phyloP scores from a whole-genome alignment of 2,888 invertebrate genomes.

The Ferrisia virgata region DNA sequence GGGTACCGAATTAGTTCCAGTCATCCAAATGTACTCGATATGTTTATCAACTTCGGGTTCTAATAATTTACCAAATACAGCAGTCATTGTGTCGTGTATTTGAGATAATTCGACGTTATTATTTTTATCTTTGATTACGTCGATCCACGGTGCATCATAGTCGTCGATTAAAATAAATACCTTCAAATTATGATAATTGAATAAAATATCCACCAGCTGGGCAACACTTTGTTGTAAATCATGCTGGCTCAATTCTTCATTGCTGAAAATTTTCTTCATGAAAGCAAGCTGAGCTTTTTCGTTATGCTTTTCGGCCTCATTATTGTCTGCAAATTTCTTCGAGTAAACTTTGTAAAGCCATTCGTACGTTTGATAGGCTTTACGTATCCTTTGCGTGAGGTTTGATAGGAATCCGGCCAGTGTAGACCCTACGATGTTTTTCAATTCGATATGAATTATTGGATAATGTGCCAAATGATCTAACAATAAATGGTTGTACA shows the following conservation, averaged over 20 bases:
- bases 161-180: background rate
- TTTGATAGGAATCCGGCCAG: background rate
- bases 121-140: background rate
- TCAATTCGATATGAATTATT: background rate
- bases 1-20: background rate
- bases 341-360: background rate
- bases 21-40: background rate
- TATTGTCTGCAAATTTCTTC: background rate
- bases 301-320: background rate
- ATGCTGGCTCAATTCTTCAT: background rate
- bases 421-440: background rate
- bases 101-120: background rate
- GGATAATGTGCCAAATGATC: background rate
- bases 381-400: background rate
- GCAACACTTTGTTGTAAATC: background rate
- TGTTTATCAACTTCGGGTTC: background rate
- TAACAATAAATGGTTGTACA: background rate
- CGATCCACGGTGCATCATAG: background rate
- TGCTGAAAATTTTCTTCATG: background rate
- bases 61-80: background rate
- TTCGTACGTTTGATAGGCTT: background rate
- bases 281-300: background rate
- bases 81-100: background rate
- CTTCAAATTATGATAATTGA: background rate
- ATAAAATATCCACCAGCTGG: background rate